These are phyloP conservation scores for Drosophila acutilabella DNA, from an alignment of 2,888 invertebrate species.

Conservation along the genomic window DNA sequence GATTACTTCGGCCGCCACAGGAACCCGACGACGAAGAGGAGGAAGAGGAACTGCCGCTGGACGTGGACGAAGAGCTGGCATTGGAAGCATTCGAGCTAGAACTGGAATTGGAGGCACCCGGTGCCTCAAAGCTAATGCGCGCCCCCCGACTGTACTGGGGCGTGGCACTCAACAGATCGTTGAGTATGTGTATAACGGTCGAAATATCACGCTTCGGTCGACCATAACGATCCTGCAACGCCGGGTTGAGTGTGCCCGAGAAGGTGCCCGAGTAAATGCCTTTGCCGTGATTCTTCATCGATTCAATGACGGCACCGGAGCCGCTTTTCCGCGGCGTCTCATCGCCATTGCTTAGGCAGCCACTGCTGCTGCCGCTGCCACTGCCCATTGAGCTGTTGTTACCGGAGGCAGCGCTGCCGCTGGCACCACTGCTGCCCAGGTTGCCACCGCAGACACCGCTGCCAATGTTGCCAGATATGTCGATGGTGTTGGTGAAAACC, in stretches of 20 bases:
- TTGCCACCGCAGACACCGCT: constrained; percentile 12
- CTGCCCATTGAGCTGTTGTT: constrained; percentile 19
- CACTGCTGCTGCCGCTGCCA: constrained; percentile 13
- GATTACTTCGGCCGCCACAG: constrained; percentile 30
- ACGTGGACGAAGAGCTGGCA: constrained; percentile 9
- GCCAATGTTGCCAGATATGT: constrained; percentile 68
- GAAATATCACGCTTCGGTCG: constrained; percentile 97
- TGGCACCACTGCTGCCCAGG: background rate
- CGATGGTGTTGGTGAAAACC: constrained; percentile 90
- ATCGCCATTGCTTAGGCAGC: constrained; percentile 65
- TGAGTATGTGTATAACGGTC: constrained; percentile 97
- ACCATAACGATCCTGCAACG: constrained; percentile 95
- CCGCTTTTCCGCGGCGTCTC: constrained; percentile 85
- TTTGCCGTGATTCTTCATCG: constrained; percentile 96
- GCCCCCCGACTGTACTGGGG: constrained; percentile 87
- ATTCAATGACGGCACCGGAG: constrained; percentile 94
- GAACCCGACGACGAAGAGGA: background rate
- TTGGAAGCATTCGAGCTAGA: background rate
- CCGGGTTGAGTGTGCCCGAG: constrained; percentile 97
- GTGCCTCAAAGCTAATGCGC: constrained; percentile 86
- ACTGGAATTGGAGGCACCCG: constrained; percentile 62
- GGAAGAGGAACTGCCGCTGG: background rate
- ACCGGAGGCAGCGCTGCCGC: constrained; percentile 25
- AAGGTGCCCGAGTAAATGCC: constrained; percentile 98
- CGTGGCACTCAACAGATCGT: constrained; percentile 96